Percentiles rank a stretch among this genome's conserved stretches.
These are phyloP conservation scores for Tinamus guttatus DNA, from an alignment of 2,113 vertebrate genomes.

Conservation along the genomic window DNA sequence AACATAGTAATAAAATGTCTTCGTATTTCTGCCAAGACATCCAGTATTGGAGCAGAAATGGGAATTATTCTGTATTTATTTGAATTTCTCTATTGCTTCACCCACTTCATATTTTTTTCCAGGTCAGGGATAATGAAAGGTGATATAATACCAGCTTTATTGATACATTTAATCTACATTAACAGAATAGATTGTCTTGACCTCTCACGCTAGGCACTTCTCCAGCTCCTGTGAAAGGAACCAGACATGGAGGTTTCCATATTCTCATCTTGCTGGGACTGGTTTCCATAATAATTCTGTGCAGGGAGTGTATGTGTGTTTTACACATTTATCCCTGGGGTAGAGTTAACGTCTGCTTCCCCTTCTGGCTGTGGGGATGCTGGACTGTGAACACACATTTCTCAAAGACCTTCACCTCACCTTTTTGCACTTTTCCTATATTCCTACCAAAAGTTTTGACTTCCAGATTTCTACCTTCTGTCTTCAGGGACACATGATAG, in stretches of 20 bases:
- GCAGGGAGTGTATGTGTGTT: neutral
- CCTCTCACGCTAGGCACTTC: neutral
- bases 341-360: neutral
- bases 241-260: neutral
- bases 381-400: neutral
- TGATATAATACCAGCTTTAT: neutral
- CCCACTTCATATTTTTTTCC: neutral
- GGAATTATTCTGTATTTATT: neutral
- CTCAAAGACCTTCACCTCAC: neutral
- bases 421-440: neutral
- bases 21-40: neutral
- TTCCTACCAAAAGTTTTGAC: neutral
- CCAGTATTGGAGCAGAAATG: neutral
- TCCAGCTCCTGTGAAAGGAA: neutral
- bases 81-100: neutral
- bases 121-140: neutral
- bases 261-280: neutral
- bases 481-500: rapidly evolving
- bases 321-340: neutral
- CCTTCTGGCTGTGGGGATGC: neutral
- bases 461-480: neutral
- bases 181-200: neutral
- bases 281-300: neutral
- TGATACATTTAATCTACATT: neutral
- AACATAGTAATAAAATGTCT: neutral